These are phyloP conservation scores for Pedetes capensis DNA, from an alignment of 2,113 vertebrate genomes.

Conservation along the genomic window DNA sequence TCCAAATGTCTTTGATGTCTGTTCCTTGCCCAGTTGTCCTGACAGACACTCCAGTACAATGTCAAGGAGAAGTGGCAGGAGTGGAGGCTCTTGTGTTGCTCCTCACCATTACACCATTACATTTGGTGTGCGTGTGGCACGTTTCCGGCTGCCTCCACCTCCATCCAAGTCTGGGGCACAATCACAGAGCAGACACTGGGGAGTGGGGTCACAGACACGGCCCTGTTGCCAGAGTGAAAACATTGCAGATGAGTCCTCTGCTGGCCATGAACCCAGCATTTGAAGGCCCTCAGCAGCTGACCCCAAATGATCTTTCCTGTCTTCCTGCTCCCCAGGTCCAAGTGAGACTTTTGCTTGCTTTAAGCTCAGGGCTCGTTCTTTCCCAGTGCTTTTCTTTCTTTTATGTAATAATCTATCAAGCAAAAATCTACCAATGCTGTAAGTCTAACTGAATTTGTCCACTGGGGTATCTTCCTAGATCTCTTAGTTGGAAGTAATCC, in stretches of 20 bases:
- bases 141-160: neutral
- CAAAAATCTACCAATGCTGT: neutral
- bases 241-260: neutral
- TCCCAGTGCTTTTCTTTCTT: neutral
- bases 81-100: neutral
- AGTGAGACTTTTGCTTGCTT: neutral
- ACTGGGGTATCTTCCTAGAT: neutral
- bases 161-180: neutral
- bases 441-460: neutral
- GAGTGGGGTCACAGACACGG: too few relatives aligned
- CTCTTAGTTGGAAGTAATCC: neutral
- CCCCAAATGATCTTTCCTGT: neutral
- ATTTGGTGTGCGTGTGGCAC: too few relatives aligned
- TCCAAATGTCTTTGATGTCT: too few relatives aligned
- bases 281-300: neutral
- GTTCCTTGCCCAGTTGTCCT: too few relatives aligned
- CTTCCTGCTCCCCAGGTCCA: neutral
- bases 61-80: fast-evolving
- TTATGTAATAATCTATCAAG: too few relatives aligned
- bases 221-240: neutral
- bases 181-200: too few relatives aligned
- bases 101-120: too few relatives aligned
- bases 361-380: neutral
- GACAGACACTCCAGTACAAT: neutral
- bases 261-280: too few relatives aligned